Evolutionary conservation across 2,113 vertebrate genomes (phyloP).

Genomic region (Mellivora capensis): DNA sequence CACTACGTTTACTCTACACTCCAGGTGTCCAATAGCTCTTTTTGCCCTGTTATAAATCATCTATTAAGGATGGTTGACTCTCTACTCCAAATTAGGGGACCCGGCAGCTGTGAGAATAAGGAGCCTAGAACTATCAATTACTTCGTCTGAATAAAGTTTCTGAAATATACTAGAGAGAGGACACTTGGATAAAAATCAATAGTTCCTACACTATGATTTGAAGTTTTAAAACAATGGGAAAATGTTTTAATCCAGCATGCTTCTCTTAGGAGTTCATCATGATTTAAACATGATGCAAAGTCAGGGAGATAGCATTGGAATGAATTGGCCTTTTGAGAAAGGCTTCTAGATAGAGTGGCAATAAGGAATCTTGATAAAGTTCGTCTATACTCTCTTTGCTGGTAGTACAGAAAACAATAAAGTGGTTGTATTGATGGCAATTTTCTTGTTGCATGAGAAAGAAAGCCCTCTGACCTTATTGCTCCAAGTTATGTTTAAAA

Average conservation of each 20-base stretch:
- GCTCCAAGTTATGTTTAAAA: background rate
- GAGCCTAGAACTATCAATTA: background rate
- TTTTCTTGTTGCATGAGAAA: background rate
- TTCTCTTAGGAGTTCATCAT: background rate
- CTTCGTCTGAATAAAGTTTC: conserved; percentile 3
- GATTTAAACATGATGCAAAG: background rate
- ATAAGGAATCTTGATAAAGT: background rate
- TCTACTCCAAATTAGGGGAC: background rate
- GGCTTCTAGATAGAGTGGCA: background rate
- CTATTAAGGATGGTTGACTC: conserved; percentile 7
- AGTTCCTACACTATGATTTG: background rate
- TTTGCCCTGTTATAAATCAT: conserved; percentile 48
- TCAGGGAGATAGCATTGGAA: background rate
- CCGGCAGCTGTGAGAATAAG: background rate
- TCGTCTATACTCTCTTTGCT: background rate
- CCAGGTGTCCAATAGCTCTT: background rate
- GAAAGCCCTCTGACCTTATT: background rate
- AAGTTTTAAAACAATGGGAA: background rate
- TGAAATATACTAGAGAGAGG: conserved; percentile 4
- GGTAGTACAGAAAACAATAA: background rate
- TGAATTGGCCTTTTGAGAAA: background rate
- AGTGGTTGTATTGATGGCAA: background rate
- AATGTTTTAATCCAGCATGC: background rate
- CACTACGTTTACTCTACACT: background rate
- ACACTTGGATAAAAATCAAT: background rate